These are phyloP conservation scores for Pharmacophagus antenor DNA, from an alignment of 2,888 invertebrate genomes.

Conservation along the genomic window DNA sequence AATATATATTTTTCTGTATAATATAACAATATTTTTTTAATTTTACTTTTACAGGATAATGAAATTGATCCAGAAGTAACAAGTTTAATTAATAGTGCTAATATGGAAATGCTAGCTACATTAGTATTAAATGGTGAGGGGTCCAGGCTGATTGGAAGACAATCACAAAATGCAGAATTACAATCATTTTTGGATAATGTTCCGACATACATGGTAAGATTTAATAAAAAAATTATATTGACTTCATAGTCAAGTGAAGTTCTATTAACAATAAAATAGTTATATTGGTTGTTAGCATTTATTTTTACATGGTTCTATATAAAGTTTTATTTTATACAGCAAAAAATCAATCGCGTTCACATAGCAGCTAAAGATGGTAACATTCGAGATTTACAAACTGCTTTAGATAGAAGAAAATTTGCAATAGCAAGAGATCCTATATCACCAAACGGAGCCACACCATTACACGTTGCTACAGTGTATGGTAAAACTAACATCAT, in stretches of 20 bases:
- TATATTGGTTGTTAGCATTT: background rate
- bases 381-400: conserved; percentile 90
- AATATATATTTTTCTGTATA: no score
- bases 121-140: conserved; percentile 95
- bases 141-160: conserved; percentile 85
- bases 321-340: conserved; percentile 72
- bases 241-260: no score
- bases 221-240: background rate
- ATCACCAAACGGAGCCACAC: conserved; percentile 91
- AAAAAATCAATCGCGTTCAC: conserved; percentile 94
- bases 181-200: conserved; percentile 94
- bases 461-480: conserved; percentile 91
- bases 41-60: conserved; percentile 58
- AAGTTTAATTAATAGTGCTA: conserved; percentile 85
- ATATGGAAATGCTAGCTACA: conserved; percentile 94
- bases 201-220: conserved; percentile 90
- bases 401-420: conserved; percentile 93
- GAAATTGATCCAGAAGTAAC: conserved; percentile 84
- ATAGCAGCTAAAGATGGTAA: conserved; percentile 91
- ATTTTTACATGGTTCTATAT: background rate
- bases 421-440: conserved; percentile 92
- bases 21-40: no score
- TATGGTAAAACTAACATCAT: conserved; percentile 91
- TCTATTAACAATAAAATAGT: no score
- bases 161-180: conserved; percentile 87